phyloP scores from a whole-genome alignment of 2,113 vertebrate genomes.

The Amphiprion percula region DNA sequence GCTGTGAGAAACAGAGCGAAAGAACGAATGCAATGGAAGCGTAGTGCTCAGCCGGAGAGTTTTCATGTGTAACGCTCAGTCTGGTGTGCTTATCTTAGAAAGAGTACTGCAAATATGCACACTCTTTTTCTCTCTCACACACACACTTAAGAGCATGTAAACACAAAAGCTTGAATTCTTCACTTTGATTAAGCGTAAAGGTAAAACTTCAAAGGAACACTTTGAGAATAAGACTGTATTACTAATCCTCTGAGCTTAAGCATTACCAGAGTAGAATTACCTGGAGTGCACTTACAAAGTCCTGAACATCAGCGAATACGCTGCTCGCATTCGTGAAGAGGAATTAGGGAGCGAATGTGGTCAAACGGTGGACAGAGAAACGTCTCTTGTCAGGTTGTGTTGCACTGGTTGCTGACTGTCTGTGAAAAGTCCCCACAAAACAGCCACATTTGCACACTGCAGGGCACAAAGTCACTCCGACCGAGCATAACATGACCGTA shows the following conservation, averaged over 20 bases:
- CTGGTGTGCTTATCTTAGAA: conserved; percentile 61
- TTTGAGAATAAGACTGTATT: conserved; percentile 72
- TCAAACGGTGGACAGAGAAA: conserved; percentile 19
- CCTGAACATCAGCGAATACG: conserved; percentile 54
- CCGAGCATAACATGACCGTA: conserved; percentile 9
- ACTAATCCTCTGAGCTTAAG: conserved; percentile 76
- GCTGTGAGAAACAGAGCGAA: conserved; percentile 68
- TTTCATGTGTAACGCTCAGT: conserved; percentile 67
- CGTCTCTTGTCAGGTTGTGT: background rate
- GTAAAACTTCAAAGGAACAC: conserved; percentile 78
- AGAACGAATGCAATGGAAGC: conserved; percentile 49
- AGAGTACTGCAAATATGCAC: conserved; percentile 50
- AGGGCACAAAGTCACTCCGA: conserved; percentile 21
- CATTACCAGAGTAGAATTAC: conserved; percentile 72
- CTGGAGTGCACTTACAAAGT: conserved; percentile 67
- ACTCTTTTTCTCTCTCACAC: conserved; percentile 21
- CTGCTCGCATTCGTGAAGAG: conserved; percentile 20
- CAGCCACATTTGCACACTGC: background rate
- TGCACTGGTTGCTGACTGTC: background rate
- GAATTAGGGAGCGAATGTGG: conserved; percentile 46
- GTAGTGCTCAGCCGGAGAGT: conserved; percentile 56
- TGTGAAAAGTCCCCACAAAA: conserved; percentile 24
- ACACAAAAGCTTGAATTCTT: conserved; percentile 67
- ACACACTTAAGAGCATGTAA: conserved; percentile 54
- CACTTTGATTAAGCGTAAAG: conserved; percentile 68